Evolutionary conservation across 2,113 vertebrate genomes (phyloP), one percentile per base, ranked within the genome.

Genomic region (Otis tarda): DNA sequence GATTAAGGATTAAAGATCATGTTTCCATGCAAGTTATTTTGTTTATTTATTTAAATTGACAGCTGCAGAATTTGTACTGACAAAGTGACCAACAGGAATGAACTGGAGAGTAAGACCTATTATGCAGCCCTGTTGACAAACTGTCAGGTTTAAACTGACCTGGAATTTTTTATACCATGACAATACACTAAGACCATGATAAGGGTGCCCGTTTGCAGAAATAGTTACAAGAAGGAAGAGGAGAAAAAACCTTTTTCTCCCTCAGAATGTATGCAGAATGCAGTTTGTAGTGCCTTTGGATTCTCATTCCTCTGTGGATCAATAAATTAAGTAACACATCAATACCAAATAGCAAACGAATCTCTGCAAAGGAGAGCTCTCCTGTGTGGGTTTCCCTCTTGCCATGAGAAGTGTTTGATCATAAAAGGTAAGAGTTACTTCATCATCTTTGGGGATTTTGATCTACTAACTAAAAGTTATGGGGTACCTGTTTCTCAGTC

Each of bases 251-350:
- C 2, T 37, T 68, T 90, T 53, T 35, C 15, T 91, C 18, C 33
- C 14, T 31, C 53, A 53, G 24, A 88, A 56, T 13, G 8, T 61
- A 4, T 18, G 12, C 39, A 71, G 87, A 93, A 93, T 77, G 67
- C 93, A 92, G 61, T 93, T 97, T 91, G 69, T 87, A 80, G 47
- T 89, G 63, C 75, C 64, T 94, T 92, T 93, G 87, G 76, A 64
- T 94, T 94, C 89, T 79, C 45, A 56, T 94, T 71, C 59, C 89
- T 96, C 93, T 78, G 57, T 95, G 90, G 93, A 90, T 97, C 97
- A 92, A 92, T 98, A 97, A 97, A 97, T 97, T 90, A 95, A 90
- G 88, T 67, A 97, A 94, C 96, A 96, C 83, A 83, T 97, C 94
- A 95, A 65, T 97, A 96, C 52, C 28, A 97, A 97, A 96, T 60